Conservation (phyloP, 2,888 invertebrate genomes). For the Brachycybe producta region DNA sequence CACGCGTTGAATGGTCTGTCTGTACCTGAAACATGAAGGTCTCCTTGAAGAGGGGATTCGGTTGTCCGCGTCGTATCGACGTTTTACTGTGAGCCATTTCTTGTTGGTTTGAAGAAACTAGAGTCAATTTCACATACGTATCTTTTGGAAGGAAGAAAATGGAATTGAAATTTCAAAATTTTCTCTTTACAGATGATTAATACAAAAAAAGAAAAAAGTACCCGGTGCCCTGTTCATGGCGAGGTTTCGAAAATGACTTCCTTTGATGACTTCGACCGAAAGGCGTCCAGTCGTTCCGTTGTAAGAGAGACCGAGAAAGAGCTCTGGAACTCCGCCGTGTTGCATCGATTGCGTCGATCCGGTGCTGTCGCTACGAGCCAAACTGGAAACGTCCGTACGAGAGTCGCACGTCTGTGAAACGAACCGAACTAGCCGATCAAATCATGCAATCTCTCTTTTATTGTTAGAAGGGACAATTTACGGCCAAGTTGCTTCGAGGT, state of each 20-base stretch:
- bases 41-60: conserved; percentile 90
- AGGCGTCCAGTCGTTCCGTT: conserved; percentile 86
- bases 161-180: not conserved
- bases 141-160: conserved; percentile 40
- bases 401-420: conserved; percentile 35
- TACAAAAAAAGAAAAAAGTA: conserved; percentile 21
- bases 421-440: not conserved
- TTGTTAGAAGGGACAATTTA: conserved; percentile 19
- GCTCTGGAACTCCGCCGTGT: conserved; percentile 73
- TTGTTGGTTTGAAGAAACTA: conserved; percentile 83
- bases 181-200: not conserved
- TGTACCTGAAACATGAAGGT: conserved; percentile 91
- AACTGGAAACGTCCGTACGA: conserved; percentile 50
- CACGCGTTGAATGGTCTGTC: too few species aligned
- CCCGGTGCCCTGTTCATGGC: conserved; percentile 37
- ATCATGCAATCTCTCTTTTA: too few species aligned
- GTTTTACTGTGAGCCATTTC: conserved; percentile 89
- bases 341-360: conserved; percentile 79
- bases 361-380: conserved; percentile 83
- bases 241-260: conserved; percentile 50
- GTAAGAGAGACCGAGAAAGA: conserved; percentile 76
- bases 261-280: conserved; percentile 77
- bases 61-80: conserved; percentile 78
- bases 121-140: conserved; percentile 82
- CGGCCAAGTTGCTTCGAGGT: conserved; percentile 32